Conservation (phyloP, 2,888 invertebrate genomes). For the Galerucella nymphaeae region DNA sequence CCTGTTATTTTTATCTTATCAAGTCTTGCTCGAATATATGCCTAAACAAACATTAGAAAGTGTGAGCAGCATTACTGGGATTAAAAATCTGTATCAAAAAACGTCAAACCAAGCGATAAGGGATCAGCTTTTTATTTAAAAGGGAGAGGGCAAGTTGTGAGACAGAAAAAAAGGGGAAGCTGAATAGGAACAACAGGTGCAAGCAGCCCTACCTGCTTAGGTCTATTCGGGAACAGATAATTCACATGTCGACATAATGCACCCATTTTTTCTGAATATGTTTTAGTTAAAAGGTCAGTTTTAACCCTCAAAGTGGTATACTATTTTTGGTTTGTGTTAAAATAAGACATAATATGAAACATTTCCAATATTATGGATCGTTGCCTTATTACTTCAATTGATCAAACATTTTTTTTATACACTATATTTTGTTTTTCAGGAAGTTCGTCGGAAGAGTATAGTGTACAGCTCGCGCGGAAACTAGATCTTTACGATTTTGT, state of each 20-base stretch:
- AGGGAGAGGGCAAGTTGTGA: slow-evolving; percentile 28
- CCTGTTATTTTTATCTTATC: slow-evolving; percentile 13
- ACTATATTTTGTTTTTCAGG: no score
- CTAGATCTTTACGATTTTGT: no score
- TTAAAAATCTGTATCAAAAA: slow-evolving; percentile 35
- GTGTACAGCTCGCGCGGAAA: no score
- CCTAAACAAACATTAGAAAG: slow-evolving; percentile 33
- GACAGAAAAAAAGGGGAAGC: slow-evolving; percentile 48
- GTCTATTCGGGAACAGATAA: slow-evolving; percentile 56
- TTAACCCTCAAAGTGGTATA: background rate
- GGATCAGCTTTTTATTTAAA: slow-evolving; percentile 33
- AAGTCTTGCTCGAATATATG: slow-evolving; percentile 14
- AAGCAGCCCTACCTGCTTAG: slow-evolving; percentile 59
- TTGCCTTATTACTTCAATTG: no score
- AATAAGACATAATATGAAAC: no score
- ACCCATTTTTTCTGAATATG: slow-evolving; percentile 1
- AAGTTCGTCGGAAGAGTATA: no score
- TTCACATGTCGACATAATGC: slow-evolving; percentile 58
- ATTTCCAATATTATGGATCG: no score
- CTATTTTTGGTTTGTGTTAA: no score
- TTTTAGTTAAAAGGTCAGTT: slow-evolving; percentile 13
- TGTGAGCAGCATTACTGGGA: slow-evolving; percentile 33
- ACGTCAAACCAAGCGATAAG: slow-evolving; percentile 32
- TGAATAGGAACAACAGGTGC: slow-evolving; percentile 61
- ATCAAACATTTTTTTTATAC: no score